phyloP scores from a whole-genome alignment of 2,888 invertebrate species.

The Limulus polyphemus region DNA sequence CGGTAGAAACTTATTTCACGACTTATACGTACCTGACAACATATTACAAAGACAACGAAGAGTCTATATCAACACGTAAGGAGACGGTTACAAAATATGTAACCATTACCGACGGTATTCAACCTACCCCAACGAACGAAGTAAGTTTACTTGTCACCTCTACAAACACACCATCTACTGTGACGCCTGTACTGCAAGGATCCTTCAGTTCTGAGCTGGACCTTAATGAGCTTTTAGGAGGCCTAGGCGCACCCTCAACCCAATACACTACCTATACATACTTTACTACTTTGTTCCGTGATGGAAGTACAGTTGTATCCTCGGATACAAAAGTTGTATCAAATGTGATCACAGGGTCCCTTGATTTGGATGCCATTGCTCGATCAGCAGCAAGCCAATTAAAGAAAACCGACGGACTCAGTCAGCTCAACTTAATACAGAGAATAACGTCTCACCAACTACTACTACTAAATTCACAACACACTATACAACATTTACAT shows the following conservation, averaged over 20 bases:
- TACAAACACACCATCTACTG: background rate
- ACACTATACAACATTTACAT: slow-evolving; percentile 76
- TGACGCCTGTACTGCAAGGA: background rate
- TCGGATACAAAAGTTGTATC: background rate
- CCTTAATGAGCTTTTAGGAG: background rate
- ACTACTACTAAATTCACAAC: slow-evolving; percentile 39
- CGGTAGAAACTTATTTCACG: slow-evolving; percentile 55
- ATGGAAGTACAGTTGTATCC: background rate
- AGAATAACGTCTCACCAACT: too few species aligned
- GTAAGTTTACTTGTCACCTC: too few species aligned
- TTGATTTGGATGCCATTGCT: background rate
- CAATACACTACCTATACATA: slow-evolving; percentile 62
- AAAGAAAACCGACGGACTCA: too few species aligned
- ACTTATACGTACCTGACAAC: slow-evolving; percentile 86
- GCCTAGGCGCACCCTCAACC: slow-evolving; percentile 38
- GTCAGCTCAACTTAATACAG: too few species aligned
- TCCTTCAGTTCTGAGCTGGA: background rate
- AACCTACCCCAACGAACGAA: slow-evolving; percentile 31
- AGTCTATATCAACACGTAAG: slow-evolving; percentile 57
- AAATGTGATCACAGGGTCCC: background rate
- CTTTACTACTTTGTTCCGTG: background rate
- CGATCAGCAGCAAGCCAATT: too few species aligned
- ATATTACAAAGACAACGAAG: slow-evolving; percentile 70
- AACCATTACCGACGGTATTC: slow-evolving; percentile 62
- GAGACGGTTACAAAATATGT: slow-evolving; percentile 47